Conservation (phyloP, 2,797 vertebrate species). For the Acanthurus leucopareius region DNA sequence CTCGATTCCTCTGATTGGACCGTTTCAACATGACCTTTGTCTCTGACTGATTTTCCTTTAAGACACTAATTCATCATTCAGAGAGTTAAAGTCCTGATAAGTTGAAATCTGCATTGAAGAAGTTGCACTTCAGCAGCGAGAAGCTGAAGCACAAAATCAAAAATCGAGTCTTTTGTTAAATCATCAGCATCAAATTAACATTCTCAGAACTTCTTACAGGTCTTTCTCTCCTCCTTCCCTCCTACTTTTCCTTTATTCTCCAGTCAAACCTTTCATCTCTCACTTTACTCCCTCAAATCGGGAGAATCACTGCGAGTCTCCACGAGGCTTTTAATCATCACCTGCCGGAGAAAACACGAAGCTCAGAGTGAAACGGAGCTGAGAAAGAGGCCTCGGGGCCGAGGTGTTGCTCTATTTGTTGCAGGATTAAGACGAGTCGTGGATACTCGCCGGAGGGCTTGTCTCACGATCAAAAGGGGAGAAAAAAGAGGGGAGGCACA, state of each 20-base stretch:
- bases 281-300: neutral
- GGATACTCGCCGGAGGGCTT: slow-evolving; percentile 21
- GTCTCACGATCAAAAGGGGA: slow-evolving; percentile 40
- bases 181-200: neutral
- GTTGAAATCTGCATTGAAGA: no score
- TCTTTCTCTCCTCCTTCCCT: neutral
- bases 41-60: no score
- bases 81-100: no score
- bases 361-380: slow-evolving; percentile 10
- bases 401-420: slow-evolving; percentile 10
- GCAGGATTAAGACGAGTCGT: slow-evolving; percentile 7
- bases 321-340: slow-evolving; percentile 14
- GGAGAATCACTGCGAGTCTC: neutral
- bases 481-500: neutral
- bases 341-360: slow-evolving; percentile 10
- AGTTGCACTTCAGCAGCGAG: no score
- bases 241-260: neutral
- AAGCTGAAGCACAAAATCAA: neutral
- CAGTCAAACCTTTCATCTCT: neutral
- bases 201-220: neutral
- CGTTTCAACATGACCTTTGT: no score
- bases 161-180: neutral
- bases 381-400: neutral
- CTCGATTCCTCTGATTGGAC: no score
- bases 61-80: no score